Percentiles rank a stretch among this genome's conserved stretches.
Evolutionary conservation across 2,797 vertebrate species (phyloP).

Genomic region (Fistularia tabacaria): DNA sequence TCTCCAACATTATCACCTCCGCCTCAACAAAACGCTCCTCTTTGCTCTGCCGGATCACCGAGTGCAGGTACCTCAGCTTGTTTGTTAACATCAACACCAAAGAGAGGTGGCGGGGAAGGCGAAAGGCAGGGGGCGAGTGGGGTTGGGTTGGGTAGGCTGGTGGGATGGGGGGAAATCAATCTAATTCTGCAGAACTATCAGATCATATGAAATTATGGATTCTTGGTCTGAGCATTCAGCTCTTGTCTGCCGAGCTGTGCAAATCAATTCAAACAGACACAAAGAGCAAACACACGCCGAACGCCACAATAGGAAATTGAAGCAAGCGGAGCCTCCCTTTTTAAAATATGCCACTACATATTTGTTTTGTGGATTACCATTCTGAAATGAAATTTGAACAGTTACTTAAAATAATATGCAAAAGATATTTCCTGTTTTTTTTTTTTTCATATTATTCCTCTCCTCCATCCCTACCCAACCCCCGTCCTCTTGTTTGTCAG

Average conservation of each 20-base stretch:
- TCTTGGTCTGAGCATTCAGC: slow-evolving; percentile 88
- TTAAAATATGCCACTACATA: slow-evolving; percentile 80
- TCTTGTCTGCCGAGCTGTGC: slow-evolving; percentile 86
- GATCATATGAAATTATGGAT: slow-evolving; percentile 91
- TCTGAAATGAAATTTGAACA: slow-evolving; percentile 85
- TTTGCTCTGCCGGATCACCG: slow-evolving; percentile 58
- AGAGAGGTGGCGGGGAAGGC: slow-evolving; percentile 48
- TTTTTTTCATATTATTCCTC: slow-evolving; percentile 41
- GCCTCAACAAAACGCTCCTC: slow-evolving; percentile 57
- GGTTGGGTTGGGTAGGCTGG: slow-evolving; percentile 6
- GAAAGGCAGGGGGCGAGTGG: slow-evolving; percentile 23
- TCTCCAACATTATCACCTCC: slow-evolving; percentile 63
- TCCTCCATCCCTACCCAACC: slow-evolving; percentile 41
- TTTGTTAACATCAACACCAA: slow-evolving; percentile 84
- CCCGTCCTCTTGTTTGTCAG: slow-evolving; percentile 70
- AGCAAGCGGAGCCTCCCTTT: slow-evolving; percentile 73
- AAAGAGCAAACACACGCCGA: slow-evolving; percentile 82
- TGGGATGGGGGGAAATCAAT: slow-evolving; percentile 77
- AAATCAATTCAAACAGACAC: slow-evolving; percentile 93
- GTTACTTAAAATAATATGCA: slow-evolving; percentile 87
- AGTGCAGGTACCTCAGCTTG: slow-evolving; percentile 77
- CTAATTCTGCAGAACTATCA: slow-evolving; percentile 88
- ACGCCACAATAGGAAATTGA: slow-evolving; percentile 84
- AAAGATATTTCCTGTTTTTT: slow-evolving; percentile 78
- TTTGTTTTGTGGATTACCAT: slow-evolving; percentile 87